Conservation (phyloP, 1,140 invertebrate species). For the Cotesia glomerata region DNA sequence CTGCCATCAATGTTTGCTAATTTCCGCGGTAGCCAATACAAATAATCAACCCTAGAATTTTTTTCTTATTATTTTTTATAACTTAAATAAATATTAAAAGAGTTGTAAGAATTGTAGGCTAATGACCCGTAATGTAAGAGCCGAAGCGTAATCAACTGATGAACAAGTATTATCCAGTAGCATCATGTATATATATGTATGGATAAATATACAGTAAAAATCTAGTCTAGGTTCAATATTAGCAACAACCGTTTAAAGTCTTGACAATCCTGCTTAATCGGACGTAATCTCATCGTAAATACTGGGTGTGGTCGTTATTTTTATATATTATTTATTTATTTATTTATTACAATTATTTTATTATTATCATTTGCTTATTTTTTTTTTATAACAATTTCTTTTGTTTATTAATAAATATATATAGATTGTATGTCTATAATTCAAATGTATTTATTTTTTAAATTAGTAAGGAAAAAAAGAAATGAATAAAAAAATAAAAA, state of each 20-base stretch:
- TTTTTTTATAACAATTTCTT: no score
- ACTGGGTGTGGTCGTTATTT: no score
- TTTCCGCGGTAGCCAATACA: neutral
- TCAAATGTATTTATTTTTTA: no score
- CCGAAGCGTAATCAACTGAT: neutral
- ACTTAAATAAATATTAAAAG: neutral
- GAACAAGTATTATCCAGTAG: neutral
- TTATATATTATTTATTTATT: no score
- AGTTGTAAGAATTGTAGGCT: neutral
- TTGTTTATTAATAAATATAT: no score
- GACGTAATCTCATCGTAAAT: neutral
- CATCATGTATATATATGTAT: no score
- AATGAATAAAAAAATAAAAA: neutral
- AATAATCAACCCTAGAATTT: neutral
- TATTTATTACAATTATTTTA: no score
- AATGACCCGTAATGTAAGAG: constrained; percentile 1
- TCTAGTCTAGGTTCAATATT: neutral
- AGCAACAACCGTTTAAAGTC: neutral
- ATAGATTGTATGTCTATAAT: no score
- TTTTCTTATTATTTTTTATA: neutral
- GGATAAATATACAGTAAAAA: neutral
- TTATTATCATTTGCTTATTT: no score
- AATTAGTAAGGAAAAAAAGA: no score
- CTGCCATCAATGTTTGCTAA: neutral
- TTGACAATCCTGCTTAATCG: neutral